Conservation (phyloP, 2,888 invertebrate species). For the Amphipyra tragopoginis region DNA sequence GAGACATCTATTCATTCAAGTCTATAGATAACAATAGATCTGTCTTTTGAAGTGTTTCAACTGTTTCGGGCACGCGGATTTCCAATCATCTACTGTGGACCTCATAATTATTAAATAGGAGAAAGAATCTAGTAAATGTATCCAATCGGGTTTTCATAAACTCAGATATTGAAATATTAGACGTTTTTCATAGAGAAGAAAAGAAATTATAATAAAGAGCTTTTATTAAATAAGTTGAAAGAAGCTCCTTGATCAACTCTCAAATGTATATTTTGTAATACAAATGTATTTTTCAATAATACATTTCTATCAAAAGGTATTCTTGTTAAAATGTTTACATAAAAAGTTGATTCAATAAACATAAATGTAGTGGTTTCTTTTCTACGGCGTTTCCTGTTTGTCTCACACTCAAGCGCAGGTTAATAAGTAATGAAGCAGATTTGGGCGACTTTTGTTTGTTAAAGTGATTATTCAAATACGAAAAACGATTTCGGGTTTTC, state of each 20-base stretch:
- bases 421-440: constrained; percentile 88
- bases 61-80: constrained; percentile 64
- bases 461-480: constrained; percentile 90
- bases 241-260: not conserved
- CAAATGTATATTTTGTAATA: not conserved
- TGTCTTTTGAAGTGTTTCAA: constrained; percentile 71
- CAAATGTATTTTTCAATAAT: too few relatives aligned
- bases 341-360: constrained; percentile 54
- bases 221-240: not conserved
- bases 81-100: constrained; percentile 61
- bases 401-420: constrained; percentile 80
- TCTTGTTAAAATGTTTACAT: constrained; percentile 22
- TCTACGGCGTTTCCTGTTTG: constrained; percentile 66
- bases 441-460: constrained; percentile 87
- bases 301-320: constrained; percentile 16
- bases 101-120: constrained; percentile 27
- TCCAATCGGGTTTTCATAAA: constrained; percentile 1
- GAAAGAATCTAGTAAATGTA: constrained; percentile 12
- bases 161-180: not conserved
- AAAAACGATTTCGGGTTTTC: constrained; percentile 88
- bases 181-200: not conserved
- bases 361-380: constrained; percentile 38
- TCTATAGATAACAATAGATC: constrained; percentile 70
- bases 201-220: not conserved
- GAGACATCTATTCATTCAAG: constrained; percentile 71